These are phyloP conservation scores for Eucidaris tribuloides DNA, from an alignment of 35 echinoderm and acorn worm species.

Conservation along the genomic window DNA sequence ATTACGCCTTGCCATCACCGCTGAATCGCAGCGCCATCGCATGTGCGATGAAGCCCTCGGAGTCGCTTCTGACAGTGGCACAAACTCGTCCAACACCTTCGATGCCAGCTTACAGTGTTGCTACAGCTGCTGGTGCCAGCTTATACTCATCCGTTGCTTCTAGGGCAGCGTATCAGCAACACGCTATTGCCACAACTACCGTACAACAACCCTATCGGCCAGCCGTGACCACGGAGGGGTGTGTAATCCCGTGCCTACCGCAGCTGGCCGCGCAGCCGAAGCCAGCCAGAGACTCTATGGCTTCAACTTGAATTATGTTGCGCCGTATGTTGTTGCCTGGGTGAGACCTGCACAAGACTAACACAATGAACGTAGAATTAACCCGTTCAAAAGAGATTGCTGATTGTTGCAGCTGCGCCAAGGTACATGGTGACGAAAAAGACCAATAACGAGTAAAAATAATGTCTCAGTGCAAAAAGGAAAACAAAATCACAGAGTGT, in stretches of 20 bases:
- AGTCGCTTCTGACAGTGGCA: conserved; percentile 44
- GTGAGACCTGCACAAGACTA: conserved; percentile 61
- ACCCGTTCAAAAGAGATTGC: too few relatives aligned
- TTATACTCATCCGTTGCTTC: neutral
- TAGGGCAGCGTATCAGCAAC: neutral
- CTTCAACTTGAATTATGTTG: conserved; percentile 76
- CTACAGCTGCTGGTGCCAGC: neutral
- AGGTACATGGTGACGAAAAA: too few relatives aligned
- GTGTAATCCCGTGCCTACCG: conserved; percentile 8
- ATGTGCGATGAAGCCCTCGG: conserved; percentile 11
- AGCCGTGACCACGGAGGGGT: neutral
- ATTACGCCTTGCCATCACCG: conserved; percentile 66
- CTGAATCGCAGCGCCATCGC: conserved; percentile 13
- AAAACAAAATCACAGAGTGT: too few relatives aligned
- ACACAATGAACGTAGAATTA: too few relatives aligned
- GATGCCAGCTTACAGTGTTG: neutral
- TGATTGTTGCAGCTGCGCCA: too few relatives aligned
- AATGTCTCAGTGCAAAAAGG: too few relatives aligned
- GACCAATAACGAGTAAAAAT: too few relatives aligned
- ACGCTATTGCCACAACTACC: neutral
- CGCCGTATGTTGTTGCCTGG: conserved; percentile 63
- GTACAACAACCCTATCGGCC: neutral
- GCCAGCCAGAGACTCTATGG: conserved; percentile 19
- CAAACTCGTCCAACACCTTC: conserved; percentile 40
- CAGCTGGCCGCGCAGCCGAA: neutral